Base-by-base conservation (phyloP, 2,888 invertebrate species). In the Oligia strigilis region DNA sequence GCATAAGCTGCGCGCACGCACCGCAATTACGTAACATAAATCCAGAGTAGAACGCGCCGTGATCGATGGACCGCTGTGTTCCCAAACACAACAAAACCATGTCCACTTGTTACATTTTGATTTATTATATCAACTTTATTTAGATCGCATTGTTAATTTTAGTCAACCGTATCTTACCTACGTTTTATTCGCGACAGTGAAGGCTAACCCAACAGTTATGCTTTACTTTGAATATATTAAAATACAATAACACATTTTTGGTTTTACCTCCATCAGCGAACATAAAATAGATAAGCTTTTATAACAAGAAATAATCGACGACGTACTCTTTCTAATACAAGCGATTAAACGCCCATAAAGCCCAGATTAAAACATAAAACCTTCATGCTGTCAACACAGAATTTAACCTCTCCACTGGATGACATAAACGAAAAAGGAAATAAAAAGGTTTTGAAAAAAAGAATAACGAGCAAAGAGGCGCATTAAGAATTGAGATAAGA, bases 401-500 rank as follows among this genome's bases (percentile, higher is more conserved):
- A 95, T 95, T 95, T 95, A 95, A 95, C 93, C 94, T 94, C 94
- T 91, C 92, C 92, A 92, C 93, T 93, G 93, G 94, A 93, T 94
- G 95, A 95, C 94, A 95, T 93, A 95, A 92, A 93, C 89, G 93
- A 94, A 96, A 95, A 95, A 93, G 89, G 91, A 93, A 94, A 94
- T 92, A 92, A 93, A 94, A 90, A 88, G 80, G 90, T 85, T 86
- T 87, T 90, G 89, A 95, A 95, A 94, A 58, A 95, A 96, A 94
- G 93, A 94, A 95, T 93, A 93, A 93, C 95, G 93, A 94, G 95
- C 95, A 96, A 96, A 97, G 97, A 97, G 97, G 95, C 96, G 95
- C 97, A 97, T 97, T 97, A 97, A 97, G 97, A 95, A 95, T 95
- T 94, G 96, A 96, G 97, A 97, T 97, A 97, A 97, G 94, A 95